Conservation (phyloP, 2,797 vertebrate genomes). For the Capromys pilorides region DNA sequence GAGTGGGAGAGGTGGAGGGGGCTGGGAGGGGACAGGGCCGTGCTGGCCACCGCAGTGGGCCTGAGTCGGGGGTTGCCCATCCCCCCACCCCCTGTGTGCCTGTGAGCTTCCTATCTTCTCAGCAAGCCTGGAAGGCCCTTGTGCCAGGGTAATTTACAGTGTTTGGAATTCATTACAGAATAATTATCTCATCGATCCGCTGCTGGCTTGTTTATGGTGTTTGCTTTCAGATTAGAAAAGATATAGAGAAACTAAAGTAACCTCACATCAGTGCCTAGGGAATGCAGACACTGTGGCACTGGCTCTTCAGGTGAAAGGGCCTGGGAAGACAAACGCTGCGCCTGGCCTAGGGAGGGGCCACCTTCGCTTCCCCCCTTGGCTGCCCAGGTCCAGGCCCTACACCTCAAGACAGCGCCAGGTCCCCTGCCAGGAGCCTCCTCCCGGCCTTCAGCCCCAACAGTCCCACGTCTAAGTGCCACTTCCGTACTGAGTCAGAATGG, state of each 20-base stretch:
- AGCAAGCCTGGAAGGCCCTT: neutral
- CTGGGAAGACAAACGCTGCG: neutral
- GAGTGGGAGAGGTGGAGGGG: neutral
- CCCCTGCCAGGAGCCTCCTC: too few relatives aligned
- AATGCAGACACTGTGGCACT: neutral
- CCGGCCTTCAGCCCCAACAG: too few relatives aligned
- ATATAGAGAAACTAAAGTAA: constrained; percentile 66
- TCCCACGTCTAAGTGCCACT: rapidly evolving
- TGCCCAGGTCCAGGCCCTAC: neutral
- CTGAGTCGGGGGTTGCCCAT: neutral
- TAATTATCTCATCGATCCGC: constrained; percentile 77
- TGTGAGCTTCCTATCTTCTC: neutral
- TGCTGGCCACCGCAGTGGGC: too few relatives aligned
- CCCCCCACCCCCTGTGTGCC: neutral
- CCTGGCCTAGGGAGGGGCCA: too few relatives aligned
- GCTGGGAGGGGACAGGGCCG: neutral
- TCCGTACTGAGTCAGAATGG: neutral
- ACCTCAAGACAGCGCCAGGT: neutral
- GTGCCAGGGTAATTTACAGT: constrained; percentile 55
- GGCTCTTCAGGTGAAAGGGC: neutral
- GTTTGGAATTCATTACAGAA: constrained; percentile 68
- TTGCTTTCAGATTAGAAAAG: constrained; percentile 64
- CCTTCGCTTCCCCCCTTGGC: too few relatives aligned
- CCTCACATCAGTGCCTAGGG: constrained; percentile 32
- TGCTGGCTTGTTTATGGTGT: constrained; percentile 70